Conservation (phyloP, 2,888 invertebrate species). For the Eupeodes luniger region DNA sequence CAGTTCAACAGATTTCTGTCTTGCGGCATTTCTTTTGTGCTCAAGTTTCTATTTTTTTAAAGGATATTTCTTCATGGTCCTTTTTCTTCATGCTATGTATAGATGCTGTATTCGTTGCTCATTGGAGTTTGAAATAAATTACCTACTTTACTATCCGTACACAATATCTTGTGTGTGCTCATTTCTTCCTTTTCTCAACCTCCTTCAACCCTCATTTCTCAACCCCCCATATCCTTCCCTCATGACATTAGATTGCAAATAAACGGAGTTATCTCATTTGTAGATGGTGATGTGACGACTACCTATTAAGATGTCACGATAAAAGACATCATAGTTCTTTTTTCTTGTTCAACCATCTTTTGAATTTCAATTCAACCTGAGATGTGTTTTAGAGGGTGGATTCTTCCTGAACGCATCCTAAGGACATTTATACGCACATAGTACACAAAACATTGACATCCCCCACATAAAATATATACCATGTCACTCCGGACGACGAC, state of each 20-base stretch:
- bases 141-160: constrained; percentile 25
- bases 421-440: constrained; percentile 57
- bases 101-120: constrained; percentile 24
- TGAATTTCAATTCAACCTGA: constrained; percentile 51
- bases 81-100: background rate
- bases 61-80: background rate
- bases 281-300: constrained; percentile 74
- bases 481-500: constrained; percentile 54
- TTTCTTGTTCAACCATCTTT: constrained; percentile 12
- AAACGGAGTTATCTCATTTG: constrained; percentile 71
- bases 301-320: constrained; percentile 74
- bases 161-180: constrained; percentile 40
- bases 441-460: constrained; percentile 2
- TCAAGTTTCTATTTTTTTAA: constrained; percentile 19
- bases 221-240: background rate
- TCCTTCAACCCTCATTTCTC: background rate
- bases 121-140: constrained; percentile 60
- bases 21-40: constrained; percentile 66
- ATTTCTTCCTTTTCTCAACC: background rate
- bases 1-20: constrained; percentile 67
- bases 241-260: constrained; percentile 53
- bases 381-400: background rate
- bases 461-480: constrained; percentile 45
- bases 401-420: constrained; percentile 57
- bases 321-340: constrained; percentile 37